Conservation (phyloP, 2,888 invertebrate genomes). For the Diogma glabrata region DNA sequence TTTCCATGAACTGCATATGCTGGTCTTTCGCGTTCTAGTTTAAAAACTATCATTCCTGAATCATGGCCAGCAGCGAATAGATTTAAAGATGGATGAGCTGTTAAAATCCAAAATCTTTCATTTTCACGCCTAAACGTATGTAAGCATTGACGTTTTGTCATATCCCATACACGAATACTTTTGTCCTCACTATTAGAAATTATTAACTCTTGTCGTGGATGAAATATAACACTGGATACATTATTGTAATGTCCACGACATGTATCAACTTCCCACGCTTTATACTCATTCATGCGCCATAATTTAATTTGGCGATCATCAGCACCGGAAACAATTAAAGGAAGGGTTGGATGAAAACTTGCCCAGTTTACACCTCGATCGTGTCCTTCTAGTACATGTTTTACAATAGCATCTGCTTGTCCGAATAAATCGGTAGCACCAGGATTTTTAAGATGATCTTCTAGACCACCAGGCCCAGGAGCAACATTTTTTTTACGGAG, state of each 20-base stretch:
- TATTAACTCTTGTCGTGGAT: slow-evolving; percentile 92
- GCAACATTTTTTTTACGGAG: slow-evolving; percentile 95
- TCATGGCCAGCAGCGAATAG: slow-evolving; percentile 99
- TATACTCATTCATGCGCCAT: slow-evolving; percentile 98
- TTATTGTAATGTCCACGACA: slow-evolving; percentile 99
- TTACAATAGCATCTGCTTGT: slow-evolving; percentile 82
- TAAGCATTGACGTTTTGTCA: slow-evolving; percentile 85
- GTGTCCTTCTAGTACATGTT: slow-evolving; percentile 84
- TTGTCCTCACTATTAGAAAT: slow-evolving; percentile 97
- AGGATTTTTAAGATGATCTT: slow-evolving; percentile 77
- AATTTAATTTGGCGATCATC: slow-evolving; percentile 96
- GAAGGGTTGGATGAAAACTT: slow-evolving; percentile 87
- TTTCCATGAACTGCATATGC: slow-evolving; percentile 92
- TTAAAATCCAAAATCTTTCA: slow-evolving; percentile 95
- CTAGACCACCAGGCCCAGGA: slow-evolving; percentile 83
- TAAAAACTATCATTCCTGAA: slow-evolving; percentile 46
- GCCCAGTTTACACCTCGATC: slow-evolving; percentile 99
- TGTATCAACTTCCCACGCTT: slow-evolving; percentile 98
- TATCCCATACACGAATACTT: slow-evolving; percentile 97
- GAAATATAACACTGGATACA: slow-evolving; percentile 94
- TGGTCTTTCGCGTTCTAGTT: slow-evolving; percentile 89
- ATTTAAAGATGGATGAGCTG: slow-evolving; percentile 89
- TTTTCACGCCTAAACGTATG: slow-evolving; percentile 90
- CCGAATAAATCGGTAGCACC: slow-evolving; percentile 91
- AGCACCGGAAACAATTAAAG: slow-evolving; percentile 94